A percentile compares a stretch with the other conserved stretches of the same genome.
These are phyloP conservation scores for Leptopilina syphax DNA, from an alignment of 2,888 invertebrate genomes.

Conservation along the genomic window DNA sequence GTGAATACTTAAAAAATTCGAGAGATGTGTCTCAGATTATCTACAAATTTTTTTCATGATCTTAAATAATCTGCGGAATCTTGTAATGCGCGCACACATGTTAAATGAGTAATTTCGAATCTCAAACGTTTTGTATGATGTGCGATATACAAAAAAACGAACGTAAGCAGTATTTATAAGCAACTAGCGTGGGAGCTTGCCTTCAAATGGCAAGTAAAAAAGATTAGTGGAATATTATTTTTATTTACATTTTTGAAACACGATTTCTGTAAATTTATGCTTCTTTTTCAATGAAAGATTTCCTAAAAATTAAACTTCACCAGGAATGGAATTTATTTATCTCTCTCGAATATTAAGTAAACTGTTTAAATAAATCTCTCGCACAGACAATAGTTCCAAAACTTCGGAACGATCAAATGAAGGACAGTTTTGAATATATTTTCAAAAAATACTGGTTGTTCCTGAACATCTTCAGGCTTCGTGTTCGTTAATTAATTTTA, in stretches of 20 bases:
- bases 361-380: too few species aligned
- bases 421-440: too few species aligned
- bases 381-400: too few species aligned
- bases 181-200: conserved; percentile 19
- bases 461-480: too few species aligned
- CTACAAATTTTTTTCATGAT: not conserved
- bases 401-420: too few species aligned
- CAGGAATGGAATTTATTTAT: too few species aligned
- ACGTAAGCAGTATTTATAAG: conserved; percentile 10
- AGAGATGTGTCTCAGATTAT: not conserved
- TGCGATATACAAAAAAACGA: not conserved
- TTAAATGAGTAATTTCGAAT: conserved; percentile 4
- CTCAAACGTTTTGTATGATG: not conserved
- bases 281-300: not conserved
- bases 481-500: too few species aligned
- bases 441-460: too few species aligned
- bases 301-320: too few species aligned
- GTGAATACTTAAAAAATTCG: not conserved
- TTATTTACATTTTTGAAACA: not conserved
- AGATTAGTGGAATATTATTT: not conserved
- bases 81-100: not conserved
- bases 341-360: too few species aligned
- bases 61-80: not conserved
- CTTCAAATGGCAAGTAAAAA: conserved; percentile 19
- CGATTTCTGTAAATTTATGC: not conserved